Base-by-base conservation (phyloP, 2,797 vertebrate species). In the Bufotes viridis region DNA sequence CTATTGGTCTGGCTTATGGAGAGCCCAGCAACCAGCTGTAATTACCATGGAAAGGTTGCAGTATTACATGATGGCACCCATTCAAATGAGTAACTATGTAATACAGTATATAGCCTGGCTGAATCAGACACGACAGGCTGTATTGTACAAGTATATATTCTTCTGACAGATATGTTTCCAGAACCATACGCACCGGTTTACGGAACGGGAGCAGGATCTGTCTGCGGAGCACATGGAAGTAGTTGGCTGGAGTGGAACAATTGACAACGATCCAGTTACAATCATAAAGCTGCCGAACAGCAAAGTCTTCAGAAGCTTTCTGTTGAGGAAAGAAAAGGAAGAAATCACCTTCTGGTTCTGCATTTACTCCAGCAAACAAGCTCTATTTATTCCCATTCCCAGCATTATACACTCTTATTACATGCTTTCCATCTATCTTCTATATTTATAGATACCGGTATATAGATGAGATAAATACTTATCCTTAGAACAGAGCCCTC, bases 191-290 rank as follows among this genome's bases (percentile, higher is more conserved):
- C 57, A 98, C 98, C 87, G 98, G 98, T 91, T 99, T 99, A 91
- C 98, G 96, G 95, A 98, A 98, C 42, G 97, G 97, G 90, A 96
- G 94, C 87, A 98, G 95, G 90, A 99, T 98, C 95, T 99, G 98
- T 69, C 98, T 94, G 53, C 98, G 95, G 1, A 98, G 95, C n/a
- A 98, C 97, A 0, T 99, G 98, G 95, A 98, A 99, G 94, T 95
- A 98, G 93, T 98, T 98, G 70, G 96, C 97, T 0, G 98, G 97
- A 12, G 94, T 96, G 29, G 97, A 98, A 93, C 97, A 98, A 95
- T 98, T 98, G 78, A 97, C 97, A 0, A 98, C 97, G 0, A 99
- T 97, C 97, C 98, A 99, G 93, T 98, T 99, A 89, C 97, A 97
- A 88, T 98, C 97, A 0, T 97, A 96, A 12, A 99, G 96, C 92